Percentiles rank a stretch among this genome's conserved stretches.
Conservation (phyloP, 2,113 vertebrate genomes). For the Dipodomys spectabilis region DNA sequence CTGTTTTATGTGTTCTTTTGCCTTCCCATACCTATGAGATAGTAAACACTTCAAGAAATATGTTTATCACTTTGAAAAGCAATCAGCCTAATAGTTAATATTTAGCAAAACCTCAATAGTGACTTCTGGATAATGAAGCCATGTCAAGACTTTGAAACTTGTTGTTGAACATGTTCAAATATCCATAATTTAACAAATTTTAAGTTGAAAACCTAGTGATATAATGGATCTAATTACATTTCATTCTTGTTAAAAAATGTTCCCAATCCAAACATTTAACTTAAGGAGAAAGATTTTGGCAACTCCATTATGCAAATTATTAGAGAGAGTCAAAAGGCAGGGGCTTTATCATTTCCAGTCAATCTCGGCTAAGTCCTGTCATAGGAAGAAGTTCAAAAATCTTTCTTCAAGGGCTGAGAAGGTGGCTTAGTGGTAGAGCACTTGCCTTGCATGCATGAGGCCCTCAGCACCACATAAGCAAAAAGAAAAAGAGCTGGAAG, state of each 20-base stretch:
- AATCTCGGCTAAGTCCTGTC: not conserved
- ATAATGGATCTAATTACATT: conserved; percentile 1
- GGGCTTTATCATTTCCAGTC: not conserved
- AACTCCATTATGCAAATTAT: conserved; percentile 11
- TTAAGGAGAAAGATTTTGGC: not conserved
- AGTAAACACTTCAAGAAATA: not conserved
- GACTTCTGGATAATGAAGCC: conserved; percentile 34
- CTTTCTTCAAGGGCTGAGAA: not conserved
- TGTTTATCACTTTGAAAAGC: conserved; percentile 46
- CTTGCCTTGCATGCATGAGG: no score
- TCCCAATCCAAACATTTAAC: conserved; percentile 14
- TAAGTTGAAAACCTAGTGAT: conserved; percentile 15
- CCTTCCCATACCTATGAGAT: not conserved
- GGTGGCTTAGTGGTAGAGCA: no score
- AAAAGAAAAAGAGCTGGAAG: no score
- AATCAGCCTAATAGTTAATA: not conserved
- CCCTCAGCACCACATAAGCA: no score
- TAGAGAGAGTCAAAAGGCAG: not conserved
- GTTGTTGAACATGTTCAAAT: not conserved
- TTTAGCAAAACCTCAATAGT: conserved; percentile 12
- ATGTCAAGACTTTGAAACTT: conserved; percentile 47
- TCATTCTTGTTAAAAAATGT: conserved; percentile 43
- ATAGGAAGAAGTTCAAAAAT: not conserved
- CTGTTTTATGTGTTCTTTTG: not conserved
- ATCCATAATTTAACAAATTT: conserved; percentile 35